Evolutionary conservation across 2,113 vertebrate genomes (phyloP).

Genomic region (Pristiophorus japonicus): DNA sequence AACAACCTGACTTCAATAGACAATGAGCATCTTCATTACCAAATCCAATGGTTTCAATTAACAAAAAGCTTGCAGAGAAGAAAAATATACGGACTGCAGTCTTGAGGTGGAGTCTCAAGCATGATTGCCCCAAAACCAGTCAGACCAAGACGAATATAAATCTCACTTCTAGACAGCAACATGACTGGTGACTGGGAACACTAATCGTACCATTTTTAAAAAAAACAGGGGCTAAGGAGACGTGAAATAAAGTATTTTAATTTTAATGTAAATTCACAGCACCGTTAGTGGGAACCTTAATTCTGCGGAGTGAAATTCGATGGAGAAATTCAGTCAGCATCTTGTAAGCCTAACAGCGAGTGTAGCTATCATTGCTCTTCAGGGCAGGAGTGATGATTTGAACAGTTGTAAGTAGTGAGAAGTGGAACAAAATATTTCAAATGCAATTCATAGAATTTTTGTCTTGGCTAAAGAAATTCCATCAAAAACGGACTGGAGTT

Average conservation of each 20-base stretch:
- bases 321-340: neutral
- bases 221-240: neutral
- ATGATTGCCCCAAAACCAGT: too few species aligned
- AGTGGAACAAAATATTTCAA: constrained; percentile 21
- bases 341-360: neutral
- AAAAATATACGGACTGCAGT: neutral
- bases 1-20: neutral
- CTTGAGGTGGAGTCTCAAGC: too few species aligned
- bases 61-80: neutral
- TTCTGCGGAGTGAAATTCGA: neutral
- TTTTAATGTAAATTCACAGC: neutral
- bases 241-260: neutral
- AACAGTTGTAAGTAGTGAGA: neutral
- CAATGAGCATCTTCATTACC: neutral
- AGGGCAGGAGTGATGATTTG: neutral
- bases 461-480: constrained; percentile 4
- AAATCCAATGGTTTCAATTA: neutral
- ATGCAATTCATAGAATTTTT: constrained; percentile 7
- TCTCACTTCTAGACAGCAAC: neutral
- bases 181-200: neutral
- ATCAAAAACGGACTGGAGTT: neutral
- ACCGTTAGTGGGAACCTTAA: neutral
- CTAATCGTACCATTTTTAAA: neutral
- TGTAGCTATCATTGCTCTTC: neutral
- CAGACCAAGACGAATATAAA: neutral